Evolutionary conservation across 2,797 vertebrate species (phyloP).

Genomic region (Hapalemur alaotrensis): DNA sequence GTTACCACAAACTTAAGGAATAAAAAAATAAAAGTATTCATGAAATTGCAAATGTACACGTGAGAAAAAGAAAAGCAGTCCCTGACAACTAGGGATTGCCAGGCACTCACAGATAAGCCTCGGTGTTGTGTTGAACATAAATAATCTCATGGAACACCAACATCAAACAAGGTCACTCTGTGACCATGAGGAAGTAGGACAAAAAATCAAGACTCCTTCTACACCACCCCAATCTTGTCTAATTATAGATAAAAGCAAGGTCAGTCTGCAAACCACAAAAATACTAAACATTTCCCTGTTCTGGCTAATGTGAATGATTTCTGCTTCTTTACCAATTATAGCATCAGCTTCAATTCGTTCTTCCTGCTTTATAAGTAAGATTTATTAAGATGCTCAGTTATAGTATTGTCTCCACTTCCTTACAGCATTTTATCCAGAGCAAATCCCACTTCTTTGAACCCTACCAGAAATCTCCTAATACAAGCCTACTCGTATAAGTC

Average conservation of each 20-base stretch:
- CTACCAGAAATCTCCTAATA: neutral
- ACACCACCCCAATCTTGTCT: neutral
- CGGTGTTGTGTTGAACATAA: neutral
- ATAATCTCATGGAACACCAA: neutral
- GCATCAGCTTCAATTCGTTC: neutral
- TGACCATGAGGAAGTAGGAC: neutral
- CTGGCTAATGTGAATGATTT: neutral
- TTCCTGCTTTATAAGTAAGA: neutral
- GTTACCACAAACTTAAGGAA: conserved; percentile 6
- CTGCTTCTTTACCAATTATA: neutral
- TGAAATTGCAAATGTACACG: neutral
- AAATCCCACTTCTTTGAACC: neutral
- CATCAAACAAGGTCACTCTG: neutral
- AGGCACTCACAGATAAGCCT: neutral
- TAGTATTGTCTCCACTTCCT: neutral
- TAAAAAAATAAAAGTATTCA: neutral
- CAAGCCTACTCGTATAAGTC: neutral
- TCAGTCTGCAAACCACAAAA: neutral
- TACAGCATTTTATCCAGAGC: neutral
- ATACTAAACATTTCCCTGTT: too few species aligned
- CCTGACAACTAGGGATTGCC: neutral
- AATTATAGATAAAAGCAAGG: neutral
- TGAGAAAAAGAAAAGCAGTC: neutral
- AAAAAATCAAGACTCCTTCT: neutral
- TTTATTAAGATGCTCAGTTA: neutral